phyloP scores from a whole-genome alignment of 2,888 invertebrate species.

The Trissonchulus latispiculum region DNA sequence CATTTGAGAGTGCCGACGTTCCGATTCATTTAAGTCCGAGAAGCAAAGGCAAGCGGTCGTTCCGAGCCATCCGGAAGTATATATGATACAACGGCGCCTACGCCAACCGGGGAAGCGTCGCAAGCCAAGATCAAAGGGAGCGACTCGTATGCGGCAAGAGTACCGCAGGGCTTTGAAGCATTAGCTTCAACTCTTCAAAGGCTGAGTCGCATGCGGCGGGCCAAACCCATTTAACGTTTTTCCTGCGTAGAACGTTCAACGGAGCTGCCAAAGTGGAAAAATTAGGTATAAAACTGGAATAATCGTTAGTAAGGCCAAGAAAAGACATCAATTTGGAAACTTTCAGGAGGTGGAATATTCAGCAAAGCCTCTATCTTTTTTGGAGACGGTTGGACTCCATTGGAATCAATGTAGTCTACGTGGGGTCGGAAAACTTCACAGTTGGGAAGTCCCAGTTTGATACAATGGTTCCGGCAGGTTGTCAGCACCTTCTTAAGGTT shows the following conservation, averaged over 20 bases:
- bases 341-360: constrained; percentile 28
- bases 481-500: neutral
- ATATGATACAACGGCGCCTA: neutral
- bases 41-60: neutral
- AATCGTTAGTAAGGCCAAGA: constrained; percentile 28
- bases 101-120: neutral
- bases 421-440: constrained; percentile 18
- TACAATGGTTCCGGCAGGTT: neutral
- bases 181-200: constrained; percentile 28
- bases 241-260: constrained; percentile 26
- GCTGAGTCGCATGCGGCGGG: constrained; percentile 1
- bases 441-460: constrained; percentile 23
- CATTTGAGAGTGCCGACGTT: neutral
- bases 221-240: constrained; percentile 25
- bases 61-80: neutral
- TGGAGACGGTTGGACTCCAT: constrained; percentile 26
- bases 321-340: constrained; percentile 29
- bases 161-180: constrained; percentile 29
- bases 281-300: constrained; percentile 28
- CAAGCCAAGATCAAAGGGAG: constrained; percentile 17
- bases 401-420: constrained; percentile 28
- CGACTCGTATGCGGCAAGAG: constrained; percentile 31
- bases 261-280: constrained; percentile 26
- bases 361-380: constrained; percentile 29
- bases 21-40: neutral